Evolutionary conservation across 2,797 vertebrate species (phyloP).

Genomic region (Sparus aurata): DNA sequence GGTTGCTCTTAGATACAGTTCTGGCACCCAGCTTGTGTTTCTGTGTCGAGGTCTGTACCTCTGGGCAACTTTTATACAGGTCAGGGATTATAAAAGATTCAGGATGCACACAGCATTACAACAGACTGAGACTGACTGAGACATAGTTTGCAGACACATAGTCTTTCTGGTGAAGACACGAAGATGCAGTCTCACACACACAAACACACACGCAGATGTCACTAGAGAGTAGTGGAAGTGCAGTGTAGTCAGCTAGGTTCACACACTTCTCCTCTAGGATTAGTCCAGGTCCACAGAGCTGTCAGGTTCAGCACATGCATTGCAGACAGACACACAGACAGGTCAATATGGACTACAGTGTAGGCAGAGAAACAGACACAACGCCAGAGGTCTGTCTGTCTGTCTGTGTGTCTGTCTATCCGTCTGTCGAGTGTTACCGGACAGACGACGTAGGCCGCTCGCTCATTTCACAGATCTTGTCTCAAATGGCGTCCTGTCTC

Average conservation of each 20-base stretch:
- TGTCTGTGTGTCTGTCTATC: slow-evolving; percentile 89
- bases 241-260: slow-evolving; percentile 51
- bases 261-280: slow-evolving; percentile 50
- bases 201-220: slow-evolving; percentile 16
- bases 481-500: slow-evolving; percentile 78
- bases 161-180: slow-evolving; percentile 16
- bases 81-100: slow-evolving; percentile 30
- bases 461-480: slow-evolving; percentile 76
- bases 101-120: slow-evolving; percentile 30
- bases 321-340: slow-evolving; percentile 88
- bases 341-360: slow-evolving; percentile 81
- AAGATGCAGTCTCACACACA: neutral
- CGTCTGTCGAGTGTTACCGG: slow-evolving; percentile 84
- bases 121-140: slow-evolving; percentile 33
- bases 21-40: slow-evolving; percentile 38
- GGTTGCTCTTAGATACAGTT: slow-evolving; percentile 47
- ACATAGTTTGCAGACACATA: slow-evolving; percentile 42
- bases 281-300: slow-evolving; percentile 60
- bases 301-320: slow-evolving; percentile 76
- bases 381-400: slow-evolving; percentile 88
- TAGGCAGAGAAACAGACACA: slow-evolving; percentile 87
- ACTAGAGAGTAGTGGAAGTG: slow-evolving; percentile 17
- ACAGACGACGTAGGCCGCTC: slow-evolving; percentile 85
- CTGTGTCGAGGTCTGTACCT: slow-evolving; percentile 47
- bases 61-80: slow-evolving; percentile 43